Conservation (phyloP, 2,797 vertebrate species). For the Huso huso region DNA sequence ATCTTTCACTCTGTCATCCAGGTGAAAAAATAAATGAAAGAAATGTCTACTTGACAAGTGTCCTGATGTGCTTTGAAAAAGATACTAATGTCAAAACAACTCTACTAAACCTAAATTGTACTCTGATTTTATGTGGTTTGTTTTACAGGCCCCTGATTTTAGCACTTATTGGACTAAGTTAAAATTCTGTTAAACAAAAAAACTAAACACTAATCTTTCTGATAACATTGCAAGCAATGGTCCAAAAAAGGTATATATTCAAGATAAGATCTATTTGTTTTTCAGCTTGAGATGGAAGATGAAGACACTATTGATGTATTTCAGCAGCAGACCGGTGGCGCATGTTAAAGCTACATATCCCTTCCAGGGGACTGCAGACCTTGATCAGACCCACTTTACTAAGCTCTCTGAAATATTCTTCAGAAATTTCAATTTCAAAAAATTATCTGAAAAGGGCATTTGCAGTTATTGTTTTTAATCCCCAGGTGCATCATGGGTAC, state of each 20-base stretch:
- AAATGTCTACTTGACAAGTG: no score
- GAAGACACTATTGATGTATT: conserved; percentile 4
- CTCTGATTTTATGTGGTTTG: no score
- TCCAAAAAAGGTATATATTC: not conserved
- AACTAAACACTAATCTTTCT: no score
- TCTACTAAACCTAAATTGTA: no score
- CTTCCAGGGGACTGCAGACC: conserved; percentile 37
- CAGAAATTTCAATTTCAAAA: conserved; percentile 7
- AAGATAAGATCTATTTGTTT: conserved; percentile 11
- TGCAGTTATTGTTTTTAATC: not conserved
- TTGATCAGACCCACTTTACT: conserved; percentile 45
- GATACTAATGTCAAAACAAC: no score
- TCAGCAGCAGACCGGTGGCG: conserved; percentile 37
- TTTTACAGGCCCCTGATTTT: no score
- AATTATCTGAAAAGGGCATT: conserved; percentile 22
- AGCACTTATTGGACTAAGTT: no score
- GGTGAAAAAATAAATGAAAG: no score
- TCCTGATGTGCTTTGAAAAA: no score
- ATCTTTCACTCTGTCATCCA: no score
- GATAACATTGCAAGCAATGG: no score
- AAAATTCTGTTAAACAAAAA: no score
- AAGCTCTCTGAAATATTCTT: conserved; percentile 41
- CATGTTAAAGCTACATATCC: conserved; percentile 38
- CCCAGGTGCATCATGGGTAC: not conserved
- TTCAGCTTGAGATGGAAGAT: conserved; percentile 4